Conservation (phyloP, 2,888 invertebrate genomes). For the Ectemnius lituratus region DNA sequence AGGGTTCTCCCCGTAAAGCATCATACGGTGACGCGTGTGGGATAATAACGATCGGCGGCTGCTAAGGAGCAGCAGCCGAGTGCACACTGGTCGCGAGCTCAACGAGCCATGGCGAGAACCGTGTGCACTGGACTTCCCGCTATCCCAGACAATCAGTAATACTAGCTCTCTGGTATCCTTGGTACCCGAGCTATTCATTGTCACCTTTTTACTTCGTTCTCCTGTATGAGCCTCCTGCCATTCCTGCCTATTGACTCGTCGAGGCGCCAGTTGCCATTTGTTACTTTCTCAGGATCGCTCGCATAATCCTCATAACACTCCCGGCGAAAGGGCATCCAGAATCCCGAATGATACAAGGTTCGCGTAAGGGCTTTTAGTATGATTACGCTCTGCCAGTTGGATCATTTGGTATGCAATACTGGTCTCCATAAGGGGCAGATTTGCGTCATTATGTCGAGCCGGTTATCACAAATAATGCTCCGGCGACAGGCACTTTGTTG, state of each 20-base stretch:
- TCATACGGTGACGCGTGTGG: constrained; percentile 55
- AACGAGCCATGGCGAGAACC: constrained; percentile 69
- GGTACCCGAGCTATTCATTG: constrained; percentile 42
- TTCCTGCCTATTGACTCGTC: neutral
- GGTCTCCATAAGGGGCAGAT: neutral
- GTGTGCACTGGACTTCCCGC: constrained; percentile 55
- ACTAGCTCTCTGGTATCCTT: constrained; percentile 31
- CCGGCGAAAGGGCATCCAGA: too few relatives aligned
- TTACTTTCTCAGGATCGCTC: too few relatives aligned
- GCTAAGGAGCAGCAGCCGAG: constrained; percentile 65
- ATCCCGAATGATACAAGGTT: too few relatives aligned
- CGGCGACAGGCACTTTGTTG: neutral
- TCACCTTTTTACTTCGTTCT: neutral
- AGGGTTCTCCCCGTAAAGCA: constrained; percentile 33
- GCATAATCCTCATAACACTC: too few relatives aligned
- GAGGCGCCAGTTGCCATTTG: too few relatives aligned
- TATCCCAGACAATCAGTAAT: constrained; percentile 46
- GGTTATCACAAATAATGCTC: too few relatives aligned
- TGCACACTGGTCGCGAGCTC: constrained; percentile 66
- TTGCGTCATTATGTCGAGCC: neutral
- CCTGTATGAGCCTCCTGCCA: constrained; percentile 5
- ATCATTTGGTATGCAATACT: too few relatives aligned
- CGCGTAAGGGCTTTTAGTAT: too few relatives aligned
- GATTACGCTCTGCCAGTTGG: too few relatives aligned
- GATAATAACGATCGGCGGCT: constrained; percentile 61